Conservation (phyloP, 2,113 vertebrate species). For the Dicerorhinus sumatrensis region DNA sequence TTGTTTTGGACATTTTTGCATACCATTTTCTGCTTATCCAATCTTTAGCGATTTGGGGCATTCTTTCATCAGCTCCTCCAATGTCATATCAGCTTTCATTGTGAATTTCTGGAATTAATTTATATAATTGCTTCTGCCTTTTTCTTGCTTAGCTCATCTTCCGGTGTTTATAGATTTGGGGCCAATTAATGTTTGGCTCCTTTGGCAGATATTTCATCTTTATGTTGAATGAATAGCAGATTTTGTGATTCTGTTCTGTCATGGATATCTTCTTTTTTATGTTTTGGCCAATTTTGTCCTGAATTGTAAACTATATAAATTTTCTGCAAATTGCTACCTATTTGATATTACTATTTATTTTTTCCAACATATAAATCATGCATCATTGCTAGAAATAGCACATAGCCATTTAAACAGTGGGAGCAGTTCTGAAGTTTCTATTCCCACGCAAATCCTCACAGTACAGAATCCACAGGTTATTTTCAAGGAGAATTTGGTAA, state of each 20-base stretch:
- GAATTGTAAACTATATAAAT: not conserved
- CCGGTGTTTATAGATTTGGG: not conserved
- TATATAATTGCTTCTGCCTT: not conserved
- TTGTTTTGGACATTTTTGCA: not conserved
- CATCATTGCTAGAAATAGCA: not conserved
- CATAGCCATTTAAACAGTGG: not conserved
- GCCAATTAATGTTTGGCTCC: not conserved
- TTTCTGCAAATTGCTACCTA: not conserved
- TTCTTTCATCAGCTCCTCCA: slow-evolving; percentile 14
- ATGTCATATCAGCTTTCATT: not conserved
- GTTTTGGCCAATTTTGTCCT: not conserved
- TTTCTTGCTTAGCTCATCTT: not conserved
- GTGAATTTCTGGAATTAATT: slow-evolving; percentile 44
- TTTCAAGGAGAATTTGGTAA: not conserved
- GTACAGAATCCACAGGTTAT: not conserved
- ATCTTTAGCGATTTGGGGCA: not conserved
- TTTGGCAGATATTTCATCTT: not conserved
- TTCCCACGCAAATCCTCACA: not conserved
- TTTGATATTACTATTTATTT: not conserved
- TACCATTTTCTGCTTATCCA: not conserved
- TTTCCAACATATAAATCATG: not conserved
- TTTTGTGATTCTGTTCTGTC: not conserved
- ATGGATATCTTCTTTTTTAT: not conserved
- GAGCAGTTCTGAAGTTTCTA: not conserved
- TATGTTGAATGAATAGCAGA: not conserved